phyloP scores from a whole-genome alignment of 92 coral and sea anemone species.

The Epizoanthus illoricatus region DNA sequence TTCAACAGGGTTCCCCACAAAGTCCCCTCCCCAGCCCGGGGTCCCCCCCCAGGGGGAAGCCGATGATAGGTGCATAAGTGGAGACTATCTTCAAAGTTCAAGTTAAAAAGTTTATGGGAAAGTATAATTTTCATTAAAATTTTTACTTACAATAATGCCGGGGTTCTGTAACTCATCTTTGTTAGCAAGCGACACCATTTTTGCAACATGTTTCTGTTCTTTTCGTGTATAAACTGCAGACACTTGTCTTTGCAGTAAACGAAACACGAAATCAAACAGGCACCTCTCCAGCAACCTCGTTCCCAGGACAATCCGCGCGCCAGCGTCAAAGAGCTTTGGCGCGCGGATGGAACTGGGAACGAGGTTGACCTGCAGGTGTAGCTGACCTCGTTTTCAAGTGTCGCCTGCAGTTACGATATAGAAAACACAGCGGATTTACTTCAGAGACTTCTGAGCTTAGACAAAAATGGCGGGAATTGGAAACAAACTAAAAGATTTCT shows the following conservation, averaged over 20 bases:
- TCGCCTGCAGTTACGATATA: slow-evolving; percentile 7
- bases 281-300: no score
- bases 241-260: no score
- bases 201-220: not conserved
- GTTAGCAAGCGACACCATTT: not conserved
- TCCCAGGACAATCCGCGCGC: no score
- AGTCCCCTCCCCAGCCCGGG: no score
- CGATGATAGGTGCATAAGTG: no score
- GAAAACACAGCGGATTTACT: slow-evolving; percentile 19
- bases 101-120: not conserved
- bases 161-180: slow-evolving; percentile 2
- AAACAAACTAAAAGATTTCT: no score
- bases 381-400: slow-evolving; percentile 21
- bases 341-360: no score
- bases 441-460: not conserved
- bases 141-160: slow-evolving; percentile 16
- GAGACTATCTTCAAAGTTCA: not conserved
- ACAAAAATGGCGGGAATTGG: slow-evolving; percentile 25
- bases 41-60: no score
- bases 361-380: no score
- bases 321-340: no score
- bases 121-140: not conserved
- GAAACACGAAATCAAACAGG: no score
- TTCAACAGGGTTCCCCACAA: no score
- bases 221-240: not conserved